Evolutionary conservation across 2,113 vertebrate genomes (phyloP).

Genomic region (Drymodes brunneopygia): DNA sequence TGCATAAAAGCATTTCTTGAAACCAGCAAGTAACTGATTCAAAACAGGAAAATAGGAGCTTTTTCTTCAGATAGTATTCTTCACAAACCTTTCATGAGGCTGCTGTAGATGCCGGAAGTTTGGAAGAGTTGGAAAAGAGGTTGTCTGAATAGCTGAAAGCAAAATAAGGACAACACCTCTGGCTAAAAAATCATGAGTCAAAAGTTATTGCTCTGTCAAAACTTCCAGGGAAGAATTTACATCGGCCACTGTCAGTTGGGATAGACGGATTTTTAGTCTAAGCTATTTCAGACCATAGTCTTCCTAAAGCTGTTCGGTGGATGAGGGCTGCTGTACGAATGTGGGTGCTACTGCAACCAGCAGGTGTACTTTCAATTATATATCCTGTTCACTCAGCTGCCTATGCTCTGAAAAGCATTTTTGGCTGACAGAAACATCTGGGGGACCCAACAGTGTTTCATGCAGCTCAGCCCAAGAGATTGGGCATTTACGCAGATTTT

Average conservation of each 20-base stretch:
- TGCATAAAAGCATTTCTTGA: not conserved
- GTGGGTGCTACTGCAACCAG: not conserved
- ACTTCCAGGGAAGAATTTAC: rapidly evolving
- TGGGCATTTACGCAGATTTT: not conserved
- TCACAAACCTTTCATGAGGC: not conserved
- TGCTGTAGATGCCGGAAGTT: not conserved
- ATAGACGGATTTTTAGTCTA: not conserved
- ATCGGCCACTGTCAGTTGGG: not conserved
- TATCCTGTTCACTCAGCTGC: not conserved
- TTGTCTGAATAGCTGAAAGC: not conserved
- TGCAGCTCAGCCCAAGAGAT: not conserved
- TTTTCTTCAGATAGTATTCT: not conserved
- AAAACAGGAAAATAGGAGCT: not conserved
- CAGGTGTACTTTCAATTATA: not conserved
- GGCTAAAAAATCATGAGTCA: not conserved
- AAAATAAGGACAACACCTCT: not conserved
- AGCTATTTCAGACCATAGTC: not conserved
- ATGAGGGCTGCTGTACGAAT: not conserved
- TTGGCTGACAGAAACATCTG: not conserved
- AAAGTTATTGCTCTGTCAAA: not conserved
- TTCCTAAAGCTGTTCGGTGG: not conserved
- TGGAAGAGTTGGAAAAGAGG: not conserved
- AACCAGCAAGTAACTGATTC: not conserved
- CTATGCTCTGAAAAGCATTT: not conserved
- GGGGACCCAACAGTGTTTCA: not conserved